These are phyloP conservation scores for Indicator indicator DNA, from an alignment of 2,113 vertebrate species.

Conservation along the genomic window DNA sequence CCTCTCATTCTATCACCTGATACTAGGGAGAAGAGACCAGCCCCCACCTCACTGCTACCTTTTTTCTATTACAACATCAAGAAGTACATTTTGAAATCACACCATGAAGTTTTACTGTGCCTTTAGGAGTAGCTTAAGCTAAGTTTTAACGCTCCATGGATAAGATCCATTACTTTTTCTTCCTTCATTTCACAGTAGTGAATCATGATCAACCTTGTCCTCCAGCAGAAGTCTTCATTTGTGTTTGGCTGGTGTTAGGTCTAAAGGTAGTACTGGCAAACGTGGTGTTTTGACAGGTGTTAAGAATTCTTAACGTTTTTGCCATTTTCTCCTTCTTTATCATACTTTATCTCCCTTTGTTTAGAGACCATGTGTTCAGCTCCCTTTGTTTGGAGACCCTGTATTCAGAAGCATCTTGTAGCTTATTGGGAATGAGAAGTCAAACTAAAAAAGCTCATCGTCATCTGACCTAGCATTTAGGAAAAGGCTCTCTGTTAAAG, in stretches of 20 bases:
- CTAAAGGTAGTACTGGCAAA: background rate
- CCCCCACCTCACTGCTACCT: no score
- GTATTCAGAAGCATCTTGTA: background rate
- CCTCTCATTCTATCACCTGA: no score
- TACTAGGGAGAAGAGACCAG: no score
- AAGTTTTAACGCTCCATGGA: background rate
- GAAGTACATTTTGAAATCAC: background rate
- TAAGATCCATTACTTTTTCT: background rate
- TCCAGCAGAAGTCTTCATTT: background rate
- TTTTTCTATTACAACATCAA: no score
- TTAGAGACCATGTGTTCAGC: background rate
- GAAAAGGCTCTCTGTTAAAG: background rate
- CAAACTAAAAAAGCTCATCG: background rate
- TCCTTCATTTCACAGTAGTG: background rate
- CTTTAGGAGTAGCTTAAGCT: background rate
- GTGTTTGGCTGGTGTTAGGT: background rate
- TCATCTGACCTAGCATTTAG: background rate
- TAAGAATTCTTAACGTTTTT: background rate
- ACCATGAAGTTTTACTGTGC: background rate
- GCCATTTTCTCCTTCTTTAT: slow-evolving; percentile 3
- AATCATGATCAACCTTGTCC: background rate
- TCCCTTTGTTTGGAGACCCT: background rate
- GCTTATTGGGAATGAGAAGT: background rate
- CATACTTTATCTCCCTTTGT: background rate
- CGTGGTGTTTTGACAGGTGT: background rate